phyloP scores from a whole-genome alignment of 2,797 vertebrate genomes.

The Dallia pectoralis region DNA sequence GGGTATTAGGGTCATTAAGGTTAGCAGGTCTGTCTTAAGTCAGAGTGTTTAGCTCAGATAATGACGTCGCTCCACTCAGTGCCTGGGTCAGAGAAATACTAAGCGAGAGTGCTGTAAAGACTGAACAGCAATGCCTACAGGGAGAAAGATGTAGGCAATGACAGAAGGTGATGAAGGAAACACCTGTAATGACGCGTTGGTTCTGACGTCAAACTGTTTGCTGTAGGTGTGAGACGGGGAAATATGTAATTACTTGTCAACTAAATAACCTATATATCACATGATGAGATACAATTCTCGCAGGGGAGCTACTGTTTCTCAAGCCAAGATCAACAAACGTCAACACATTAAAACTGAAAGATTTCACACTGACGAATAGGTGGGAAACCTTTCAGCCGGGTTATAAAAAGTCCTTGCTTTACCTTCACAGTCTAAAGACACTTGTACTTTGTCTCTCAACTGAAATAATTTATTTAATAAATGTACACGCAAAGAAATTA shows the following conservation, averaged over 20 bases:
- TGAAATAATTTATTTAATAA: no score
- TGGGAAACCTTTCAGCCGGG: neutral
- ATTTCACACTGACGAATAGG: neutral
- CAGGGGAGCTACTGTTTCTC: slow-evolving; percentile 15
- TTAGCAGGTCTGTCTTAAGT: slow-evolving; percentile 68
- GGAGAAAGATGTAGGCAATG: neutral
- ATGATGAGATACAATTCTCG: neutral
- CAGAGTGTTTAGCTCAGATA: slow-evolving; percentile 53
- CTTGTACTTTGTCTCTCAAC: neutral
- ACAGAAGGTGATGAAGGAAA: neutral
- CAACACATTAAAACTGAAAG: neutral
- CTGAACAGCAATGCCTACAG: neutral
- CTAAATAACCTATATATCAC: neutral
- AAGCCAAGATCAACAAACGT: neutral
- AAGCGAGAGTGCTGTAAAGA: slow-evolving; percentile 12
- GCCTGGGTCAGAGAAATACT: slow-evolving; percentile 20
- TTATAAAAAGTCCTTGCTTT: neutral
- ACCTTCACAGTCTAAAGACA: neutral
- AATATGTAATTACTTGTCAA: neutral
- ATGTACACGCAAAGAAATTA: no score
- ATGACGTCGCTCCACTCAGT: slow-evolving; percentile 37
- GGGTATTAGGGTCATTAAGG: slow-evolving; percentile 70
- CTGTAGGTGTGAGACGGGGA: slow-evolving; percentile 16
- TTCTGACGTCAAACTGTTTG: slow-evolving; percentile 12
- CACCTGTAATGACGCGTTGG: slow-evolving; percentile 2